phyloP scores from a whole-genome alignment of 2,113 vertebrate species.

The Stigmatopora nigra region DNA sequence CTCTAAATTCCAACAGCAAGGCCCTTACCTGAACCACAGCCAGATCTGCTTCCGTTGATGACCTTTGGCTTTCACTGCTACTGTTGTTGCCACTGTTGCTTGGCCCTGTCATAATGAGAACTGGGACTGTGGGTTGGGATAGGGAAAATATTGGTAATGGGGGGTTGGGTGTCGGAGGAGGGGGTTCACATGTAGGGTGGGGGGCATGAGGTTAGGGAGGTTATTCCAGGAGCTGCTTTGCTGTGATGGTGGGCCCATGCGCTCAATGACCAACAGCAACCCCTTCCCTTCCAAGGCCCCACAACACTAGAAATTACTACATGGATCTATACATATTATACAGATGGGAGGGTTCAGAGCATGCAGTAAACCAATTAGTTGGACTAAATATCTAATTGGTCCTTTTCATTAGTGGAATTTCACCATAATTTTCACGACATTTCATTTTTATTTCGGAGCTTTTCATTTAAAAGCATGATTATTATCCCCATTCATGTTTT shows the following conservation, averaged over 20 bases:
- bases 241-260: constrained; percentile 37
- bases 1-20: constrained; percentile 9
- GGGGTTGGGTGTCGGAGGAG: background rate
- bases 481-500: background rate
- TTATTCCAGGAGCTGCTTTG: constrained; percentile 27
- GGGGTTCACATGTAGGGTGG: constrained; percentile 32
- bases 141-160: background rate
- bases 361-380: constrained; percentile 35
- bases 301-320: constrained; percentile 39
- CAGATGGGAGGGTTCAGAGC: constrained; percentile 14
- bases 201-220: constrained; percentile 41
- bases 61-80: background rate
- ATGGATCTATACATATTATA: constrained; percentile 22
- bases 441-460: background rate
- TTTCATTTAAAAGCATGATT: constrained; percentile 9
- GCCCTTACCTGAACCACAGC: constrained; percentile 46
- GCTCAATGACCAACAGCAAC: constrained; percentile 29
- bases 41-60: constrained; percentile 18
- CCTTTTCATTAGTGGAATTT: background rate
- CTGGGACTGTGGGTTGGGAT: constrained; percentile 7
- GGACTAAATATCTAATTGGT: constrained; percentile 26
- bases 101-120: constrained; percentile 12
- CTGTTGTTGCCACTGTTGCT: background rate
- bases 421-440: background rate
- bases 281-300: constrained; percentile 4